These are phyloP conservation scores for Caranx ignobilis DNA, from an alignment of 2,113 vertebrate genomes.

Conservation along the genomic window DNA sequence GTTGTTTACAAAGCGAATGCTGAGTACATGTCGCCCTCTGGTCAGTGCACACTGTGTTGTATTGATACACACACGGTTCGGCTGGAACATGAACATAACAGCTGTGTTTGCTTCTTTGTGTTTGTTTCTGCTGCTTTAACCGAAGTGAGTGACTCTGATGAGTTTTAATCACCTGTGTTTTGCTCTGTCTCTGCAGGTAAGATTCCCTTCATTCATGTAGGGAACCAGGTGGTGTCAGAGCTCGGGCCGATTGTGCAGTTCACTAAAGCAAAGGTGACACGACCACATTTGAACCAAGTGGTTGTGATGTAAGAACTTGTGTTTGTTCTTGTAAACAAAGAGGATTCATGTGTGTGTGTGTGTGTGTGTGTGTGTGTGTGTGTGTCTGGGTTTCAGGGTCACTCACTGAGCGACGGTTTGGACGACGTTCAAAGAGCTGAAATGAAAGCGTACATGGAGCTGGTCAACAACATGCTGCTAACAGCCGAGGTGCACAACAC, in stretches of 20 bases:
- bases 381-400: slow-evolving; percentile 84
- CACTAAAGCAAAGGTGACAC: slow-evolving; percentile 94
- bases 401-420: slow-evolving; percentile 93
- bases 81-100: no score
- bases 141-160: not conserved
- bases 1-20: slow-evolving; percentile 89
- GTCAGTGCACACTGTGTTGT: slow-evolving; percentile 58
- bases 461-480: slow-evolving; percentile 94
- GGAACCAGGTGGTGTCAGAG: slow-evolving; percentile 98
- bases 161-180: not conserved
- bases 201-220: slow-evolving; percentile 95
- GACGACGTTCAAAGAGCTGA: slow-evolving; percentile 97
- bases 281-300: no score
- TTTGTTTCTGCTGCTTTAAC: no score
- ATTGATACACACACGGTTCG: not conserved
- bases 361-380: no score
- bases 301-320: no score
- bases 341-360: no score
- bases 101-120: not conserved
- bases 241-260: slow-evolving; percentile 98
- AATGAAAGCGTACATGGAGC: slow-evolving; percentile 97
- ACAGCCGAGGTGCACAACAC: slow-evolving; percentile 91
- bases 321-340: no score
- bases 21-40: slow-evolving; percentile 98
- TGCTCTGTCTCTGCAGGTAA: slow-evolving; percentile 83